phyloP scores from a whole-genome alignment of 2,888 invertebrate species.

The Drosophila meridiana region DNA sequence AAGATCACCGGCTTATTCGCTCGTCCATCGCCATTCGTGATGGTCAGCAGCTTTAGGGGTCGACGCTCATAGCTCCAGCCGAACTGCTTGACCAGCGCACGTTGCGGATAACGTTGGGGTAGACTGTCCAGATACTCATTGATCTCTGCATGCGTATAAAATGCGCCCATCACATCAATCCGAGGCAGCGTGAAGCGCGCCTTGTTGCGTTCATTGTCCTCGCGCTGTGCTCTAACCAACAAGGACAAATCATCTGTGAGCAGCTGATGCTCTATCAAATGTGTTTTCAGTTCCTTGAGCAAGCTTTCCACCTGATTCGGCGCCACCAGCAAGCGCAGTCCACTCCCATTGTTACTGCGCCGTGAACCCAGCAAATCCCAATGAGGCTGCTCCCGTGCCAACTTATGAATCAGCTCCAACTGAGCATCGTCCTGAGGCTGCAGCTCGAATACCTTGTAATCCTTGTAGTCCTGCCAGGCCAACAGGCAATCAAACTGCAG shows the following conservation, averaged over 20 bases:
- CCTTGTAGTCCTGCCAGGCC: constrained; percentile 62
- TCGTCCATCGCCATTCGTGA: constrained; percentile 86
- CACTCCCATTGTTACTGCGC: constrained; percentile 30
- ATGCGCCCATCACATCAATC: constrained; percentile 58
- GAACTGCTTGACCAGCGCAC: constrained; percentile 86
- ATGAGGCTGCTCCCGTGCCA: constrained; percentile 18
- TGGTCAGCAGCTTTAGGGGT: constrained; percentile 87
- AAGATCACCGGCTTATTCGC: constrained; percentile 86
- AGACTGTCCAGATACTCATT: constrained; percentile 85
- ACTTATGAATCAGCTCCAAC: constrained; percentile 21
- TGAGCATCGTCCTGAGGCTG: constrained; percentile 28
- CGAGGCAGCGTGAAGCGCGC: constrained; percentile 26
- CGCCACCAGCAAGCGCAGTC: constrained; percentile 58
- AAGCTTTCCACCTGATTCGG: constrained; percentile 42
- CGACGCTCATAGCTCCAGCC: constrained; percentile 88
- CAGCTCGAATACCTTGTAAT: constrained; percentile 65
- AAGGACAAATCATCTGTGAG: constrained; percentile 62
- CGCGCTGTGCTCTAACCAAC: constrained; percentile 53
- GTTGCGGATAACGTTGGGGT: constrained; percentile 85
- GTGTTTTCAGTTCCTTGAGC: constrained; percentile 20
- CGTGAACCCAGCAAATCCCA: constrained; percentile 50
- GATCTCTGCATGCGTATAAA: constrained; percentile 84
- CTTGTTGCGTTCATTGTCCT: constrained; percentile 52
- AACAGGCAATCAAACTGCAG: constrained; percentile 30
- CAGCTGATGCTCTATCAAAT: constrained; percentile 51